A percentile compares a stretch with the other conserved stretches of the same genome.
Conservation (phyloP, 1,140 invertebrate genomes). For the Drosophila rhopaloa region DNA sequence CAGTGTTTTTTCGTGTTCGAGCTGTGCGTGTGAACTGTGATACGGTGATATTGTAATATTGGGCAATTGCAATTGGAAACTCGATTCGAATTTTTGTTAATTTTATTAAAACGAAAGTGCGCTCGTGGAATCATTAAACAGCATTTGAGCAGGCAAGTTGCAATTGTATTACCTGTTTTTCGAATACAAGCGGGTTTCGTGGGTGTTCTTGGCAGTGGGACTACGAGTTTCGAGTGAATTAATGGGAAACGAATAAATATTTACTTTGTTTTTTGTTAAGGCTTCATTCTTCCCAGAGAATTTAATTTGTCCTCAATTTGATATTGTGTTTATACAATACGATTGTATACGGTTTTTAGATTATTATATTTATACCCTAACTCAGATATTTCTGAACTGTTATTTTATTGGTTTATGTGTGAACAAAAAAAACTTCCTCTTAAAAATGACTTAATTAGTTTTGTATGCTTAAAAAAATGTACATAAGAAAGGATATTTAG, state of each 20-base stretch:
- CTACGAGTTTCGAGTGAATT: constrained; percentile 11
- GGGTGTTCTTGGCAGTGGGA: neutral
- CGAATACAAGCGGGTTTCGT: constrained; percentile 7
- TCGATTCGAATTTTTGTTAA: constrained; percentile 27
- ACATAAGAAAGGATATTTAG: too few species aligned
- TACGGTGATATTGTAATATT: constrained; percentile 34
- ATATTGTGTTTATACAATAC: too few species aligned
- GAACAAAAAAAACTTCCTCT: constrained; percentile 8
- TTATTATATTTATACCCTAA: too few species aligned
- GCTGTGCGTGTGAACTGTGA: constrained; percentile 54
- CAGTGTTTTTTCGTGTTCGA: constrained; percentile 45
- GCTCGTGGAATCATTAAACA: constrained; percentile 21
- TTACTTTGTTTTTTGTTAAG: neutral
- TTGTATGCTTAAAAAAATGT: neutral
- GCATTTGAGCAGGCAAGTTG: constrained; percentile 48
- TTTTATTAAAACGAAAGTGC: constrained; percentile 44
- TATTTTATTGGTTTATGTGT: constrained; percentile 11
- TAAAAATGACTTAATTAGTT: neutral
- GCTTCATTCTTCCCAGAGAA: neutral
- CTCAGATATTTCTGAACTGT: neutral
- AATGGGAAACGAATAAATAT: constrained; percentile 10
- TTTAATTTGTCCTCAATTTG: too few species aligned
- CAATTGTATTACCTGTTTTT: constrained; percentile 27
- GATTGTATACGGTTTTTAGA: too few species aligned
- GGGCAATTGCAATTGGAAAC: constrained; percentile 41